phyloP scores from a whole-genome alignment of 2,797 vertebrate species.

The Sylvilagus floridanus region DNA sequence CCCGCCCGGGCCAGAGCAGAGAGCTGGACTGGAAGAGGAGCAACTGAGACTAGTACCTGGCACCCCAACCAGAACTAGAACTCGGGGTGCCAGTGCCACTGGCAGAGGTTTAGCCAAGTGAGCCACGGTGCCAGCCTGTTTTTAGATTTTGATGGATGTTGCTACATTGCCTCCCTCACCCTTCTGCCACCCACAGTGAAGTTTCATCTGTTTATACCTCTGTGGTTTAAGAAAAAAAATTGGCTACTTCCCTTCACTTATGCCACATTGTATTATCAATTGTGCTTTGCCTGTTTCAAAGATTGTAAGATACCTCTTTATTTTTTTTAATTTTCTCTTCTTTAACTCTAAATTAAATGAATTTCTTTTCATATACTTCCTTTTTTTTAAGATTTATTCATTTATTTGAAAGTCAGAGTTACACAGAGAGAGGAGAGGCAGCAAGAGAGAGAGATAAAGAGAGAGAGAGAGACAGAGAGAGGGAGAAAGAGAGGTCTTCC shows the following conservation, averaged over 20 bases:
- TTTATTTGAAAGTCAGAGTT: too few relatives aligned
- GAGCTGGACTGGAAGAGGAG: too few relatives aligned
- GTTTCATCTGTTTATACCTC: conserved; percentile 20
- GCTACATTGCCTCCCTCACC: not conserved
- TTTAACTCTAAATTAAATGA: not conserved
- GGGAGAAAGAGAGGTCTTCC: too few relatives aligned
- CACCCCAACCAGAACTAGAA: too few relatives aligned
- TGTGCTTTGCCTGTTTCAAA: not conserved
- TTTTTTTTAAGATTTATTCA: too few relatives aligned
- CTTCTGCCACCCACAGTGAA: not conserved
- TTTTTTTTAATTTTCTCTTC: not conserved
- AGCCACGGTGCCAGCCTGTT: not conserved
- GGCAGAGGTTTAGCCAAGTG: too few relatives aligned
- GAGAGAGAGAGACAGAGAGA: too few relatives aligned
- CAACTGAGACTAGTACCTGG: too few relatives aligned
- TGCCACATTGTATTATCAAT: not conserved
- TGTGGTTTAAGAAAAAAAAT: not conserved
- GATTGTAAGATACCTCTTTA: not conserved
- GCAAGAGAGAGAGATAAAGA: too few relatives aligned
- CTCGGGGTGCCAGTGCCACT: too few relatives aligned
- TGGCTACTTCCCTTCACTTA: not conserved
- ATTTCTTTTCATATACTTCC: not conserved
- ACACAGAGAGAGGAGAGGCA: too few relatives aligned
- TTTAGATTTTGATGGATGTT: conserved; percentile 39
- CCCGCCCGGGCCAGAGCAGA: too few relatives aligned